Evolutionary conservation across 2,888 invertebrate species (phyloP), one percentile per base, ranked within the genome.

Genomic region (Criorhina ranunculi): DNA sequence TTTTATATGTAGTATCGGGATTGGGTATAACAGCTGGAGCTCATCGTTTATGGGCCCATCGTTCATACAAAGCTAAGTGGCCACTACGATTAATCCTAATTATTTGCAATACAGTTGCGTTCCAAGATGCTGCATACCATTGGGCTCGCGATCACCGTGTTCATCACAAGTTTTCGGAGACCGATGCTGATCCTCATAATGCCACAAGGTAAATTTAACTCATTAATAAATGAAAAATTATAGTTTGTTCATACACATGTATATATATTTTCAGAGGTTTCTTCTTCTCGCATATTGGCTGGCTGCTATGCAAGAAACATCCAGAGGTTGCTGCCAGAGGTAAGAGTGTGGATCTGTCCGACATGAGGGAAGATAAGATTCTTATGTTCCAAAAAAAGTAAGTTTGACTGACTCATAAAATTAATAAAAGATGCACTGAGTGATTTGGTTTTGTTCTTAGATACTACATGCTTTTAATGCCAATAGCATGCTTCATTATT

Each of bases 11-110:
- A 73, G 91, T 94, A 86, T 95, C 96, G 7, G 98, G 97, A 5
- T 92, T 99, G 81, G 99, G 99, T 15, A 97, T 99, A 87, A 99
- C 99, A 12, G 99, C 98, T 17, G 99, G 99, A 29, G 98, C 98
- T 1, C 99, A 99, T 92, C 93, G 99, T 88, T 94, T 98, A 33
- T 99, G 99, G 98, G 95, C 98, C 0, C 99, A 99, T 93, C 95
- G 96, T 89, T 95, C 98, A 0, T 99, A 98, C 93, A 98, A 98
- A 93, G 99, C 99, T 6, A 97, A 95, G 91, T 95, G 96, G 94
- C 99, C 98, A 0, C 93, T 98, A 5, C 93, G 96, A 87, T 88
- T 98, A 6, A 92, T 99, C 40, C 93, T 99, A 77, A 94, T 95
- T 40, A 88, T 96, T 55, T 95, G 96, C 92, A 98, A 99, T 92